Evolutionary conservation across 2,797 vertebrate genomes (phyloP).

Genomic region (Sebastiscus tertius): DNA sequence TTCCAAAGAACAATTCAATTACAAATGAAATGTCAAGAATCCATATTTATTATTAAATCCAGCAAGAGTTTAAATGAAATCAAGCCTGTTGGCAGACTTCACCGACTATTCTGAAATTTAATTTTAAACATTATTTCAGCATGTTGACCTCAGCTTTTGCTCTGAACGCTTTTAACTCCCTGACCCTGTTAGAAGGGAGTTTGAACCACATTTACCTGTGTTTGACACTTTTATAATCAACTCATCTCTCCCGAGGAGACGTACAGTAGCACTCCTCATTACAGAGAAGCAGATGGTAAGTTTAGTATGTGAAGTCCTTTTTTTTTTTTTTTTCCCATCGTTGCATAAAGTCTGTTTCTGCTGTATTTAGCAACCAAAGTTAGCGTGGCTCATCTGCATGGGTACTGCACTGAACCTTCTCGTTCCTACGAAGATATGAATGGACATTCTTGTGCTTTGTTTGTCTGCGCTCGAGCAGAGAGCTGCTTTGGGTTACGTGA

Average conservation of each 20-base stretch:
- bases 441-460: slow-evolving; percentile 43
- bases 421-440: not conserved
- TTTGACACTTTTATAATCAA: slow-evolving; percentile 9
- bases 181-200: not conserved
- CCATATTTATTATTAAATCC: not conserved
- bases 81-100: not conserved
- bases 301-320: not conserved
- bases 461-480: not conserved
- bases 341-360: slow-evolving; percentile 49
- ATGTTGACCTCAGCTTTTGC: not conserved
- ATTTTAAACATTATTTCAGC: not conserved
- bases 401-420: slow-evolving; percentile 23
- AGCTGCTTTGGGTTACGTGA: not conserved
- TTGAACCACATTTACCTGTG: not conserved
- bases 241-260: slow-evolving; percentile 5
- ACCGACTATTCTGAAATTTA: not conserved
- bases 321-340: not conserved
- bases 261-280: not conserved
- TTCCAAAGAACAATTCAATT: slow-evolving; percentile 5
- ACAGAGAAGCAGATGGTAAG: not conserved
- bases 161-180: not conserved
- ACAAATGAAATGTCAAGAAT: not conserved
- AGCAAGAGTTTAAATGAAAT: not conserved
- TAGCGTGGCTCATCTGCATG: slow-evolving; percentile 47
- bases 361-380: slow-evolving; percentile 64